Base-by-base conservation (phyloP, 1,140 invertebrate species). In the Orussus abietinus region DNA sequence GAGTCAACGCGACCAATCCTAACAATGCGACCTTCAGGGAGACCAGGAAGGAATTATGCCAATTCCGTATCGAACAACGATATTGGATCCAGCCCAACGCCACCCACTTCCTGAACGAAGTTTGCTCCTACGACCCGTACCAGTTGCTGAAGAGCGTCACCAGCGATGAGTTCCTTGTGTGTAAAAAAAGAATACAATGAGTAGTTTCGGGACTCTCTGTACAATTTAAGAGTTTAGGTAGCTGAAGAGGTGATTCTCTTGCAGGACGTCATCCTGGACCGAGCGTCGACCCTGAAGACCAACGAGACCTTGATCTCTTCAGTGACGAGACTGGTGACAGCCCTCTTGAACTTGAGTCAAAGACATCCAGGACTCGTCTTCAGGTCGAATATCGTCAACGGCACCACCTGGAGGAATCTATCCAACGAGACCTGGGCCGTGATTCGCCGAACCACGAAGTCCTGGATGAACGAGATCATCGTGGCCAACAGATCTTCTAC, bases 111-210 rank as follows among this genome's bases (percentile, higher is more conserved):
- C 32, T 70, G n/a, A 44, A 53, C 3, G 44, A 57, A 37, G 6
- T 70, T 17, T 70, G 67, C 15, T 55, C 57, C 3, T 68, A 65
- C 46, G 66, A 69, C 47, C 55, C 55, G 14, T 53, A 57, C 29
- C 59, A 67, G 32, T 35, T 70, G 3, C 20, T 70, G 18, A 56
- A 45, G 10, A 43, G 49, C 3, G 45, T 54, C 20, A 70, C 66
- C 9, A 67, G 60, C 34, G 47, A 58, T 4, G 56, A 68, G 33
- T 68, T 56, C 37, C 44, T 43, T 25, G 63, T 64, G 44, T 55
- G 60, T 57, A 33, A 17, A 28, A 0, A n/a, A 26, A 10, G 17
- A 4, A 11, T 34, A 37, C 6, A 33, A 29, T 34, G 15, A 18
- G n/a, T n/a, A n/a, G n/a, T n/a, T n/a, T n/a, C n/a, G n/a, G n/a